Conservation (phyloP, 2,797 vertebrate genomes). For the Pangasius sanitwongsei region DNA sequence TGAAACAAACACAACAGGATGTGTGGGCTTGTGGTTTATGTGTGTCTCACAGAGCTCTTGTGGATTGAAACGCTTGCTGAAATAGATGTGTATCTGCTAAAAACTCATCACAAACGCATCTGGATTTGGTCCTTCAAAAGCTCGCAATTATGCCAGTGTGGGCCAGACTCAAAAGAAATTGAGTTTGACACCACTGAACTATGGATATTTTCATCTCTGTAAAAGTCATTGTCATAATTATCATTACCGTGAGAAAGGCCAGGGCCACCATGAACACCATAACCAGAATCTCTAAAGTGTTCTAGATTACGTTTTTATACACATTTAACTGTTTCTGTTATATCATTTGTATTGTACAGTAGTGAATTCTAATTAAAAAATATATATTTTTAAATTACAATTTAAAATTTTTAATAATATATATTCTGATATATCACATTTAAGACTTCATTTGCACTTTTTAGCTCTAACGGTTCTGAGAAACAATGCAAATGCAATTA, state of each 20-base stretch:
- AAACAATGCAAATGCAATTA: too few species aligned
- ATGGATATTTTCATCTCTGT: background rate
- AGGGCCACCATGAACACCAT: background rate
- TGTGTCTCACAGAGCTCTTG: background rate
- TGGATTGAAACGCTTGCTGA: background rate
- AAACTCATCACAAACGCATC: background rate
- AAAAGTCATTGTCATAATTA: background rate
- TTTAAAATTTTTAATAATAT: too few species aligned
- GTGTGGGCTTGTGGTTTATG: background rate
- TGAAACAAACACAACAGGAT: background rate
- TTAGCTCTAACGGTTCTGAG: too few species aligned
- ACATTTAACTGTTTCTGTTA: background rate
- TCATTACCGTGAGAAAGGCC: background rate
- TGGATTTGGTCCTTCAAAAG: too few species aligned
- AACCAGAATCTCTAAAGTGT: background rate
- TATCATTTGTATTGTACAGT: background rate
- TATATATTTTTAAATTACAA: too few species aligned
- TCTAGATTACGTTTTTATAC: background rate
- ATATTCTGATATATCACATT: too few species aligned
- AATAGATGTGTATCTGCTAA: background rate
- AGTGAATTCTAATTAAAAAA: background rate
- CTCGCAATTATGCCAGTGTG: background rate
- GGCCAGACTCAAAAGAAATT: background rate
- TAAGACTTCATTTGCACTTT: too few species aligned
- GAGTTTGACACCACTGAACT: background rate